These are phyloP conservation scores for Poeciliopsis turneri DNA, from an alignment of 2,797 vertebrate genomes.

Conservation along the genomic window DNA sequence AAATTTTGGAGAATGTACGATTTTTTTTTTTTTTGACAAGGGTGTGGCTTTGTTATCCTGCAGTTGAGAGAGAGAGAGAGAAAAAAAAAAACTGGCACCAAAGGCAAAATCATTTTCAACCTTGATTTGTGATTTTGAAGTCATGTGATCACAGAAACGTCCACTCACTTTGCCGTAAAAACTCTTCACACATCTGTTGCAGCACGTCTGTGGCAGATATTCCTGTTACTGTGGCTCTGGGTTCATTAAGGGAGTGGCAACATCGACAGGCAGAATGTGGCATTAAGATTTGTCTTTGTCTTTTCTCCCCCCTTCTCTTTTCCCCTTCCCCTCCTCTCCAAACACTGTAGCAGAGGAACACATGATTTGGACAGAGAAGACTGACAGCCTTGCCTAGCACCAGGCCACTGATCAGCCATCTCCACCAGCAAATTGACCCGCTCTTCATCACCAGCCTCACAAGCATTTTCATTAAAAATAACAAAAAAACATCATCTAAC, in stretches of 20 bases:
- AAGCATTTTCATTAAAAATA: constrained; percentile 56
- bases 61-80: constrained; percentile 12
- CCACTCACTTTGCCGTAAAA: constrained; percentile 61
- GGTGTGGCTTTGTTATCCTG: constrained; percentile 70
- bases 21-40: constrained; percentile 34
- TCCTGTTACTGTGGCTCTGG: constrained; percentile 60
- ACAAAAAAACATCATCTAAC: constrained; percentile 76
- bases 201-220: constrained; percentile 58
- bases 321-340: constrained; percentile 40
- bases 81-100: constrained; percentile 36
- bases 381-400: constrained; percentile 77
- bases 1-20: constrained; percentile 40
- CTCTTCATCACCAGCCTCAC: constrained; percentile 77
- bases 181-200: constrained; percentile 78
- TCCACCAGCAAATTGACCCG: constrained; percentile 77
- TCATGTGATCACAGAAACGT: constrained; percentile 53
- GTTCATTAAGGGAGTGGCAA: constrained; percentile 79
- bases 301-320: constrained; percentile 46
- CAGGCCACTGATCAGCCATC: constrained; percentile 77
- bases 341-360: constrained; percentile 75
- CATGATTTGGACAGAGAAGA: constrained; percentile 78
- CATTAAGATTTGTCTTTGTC: constrained; percentile 78
- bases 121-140: constrained; percentile 65
- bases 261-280: constrained; percentile 72
- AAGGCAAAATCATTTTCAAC: constrained; percentile 60